Evolutionary conservation across 2,888 invertebrate species (phyloP).

Genomic region (Leucania comma): DNA sequence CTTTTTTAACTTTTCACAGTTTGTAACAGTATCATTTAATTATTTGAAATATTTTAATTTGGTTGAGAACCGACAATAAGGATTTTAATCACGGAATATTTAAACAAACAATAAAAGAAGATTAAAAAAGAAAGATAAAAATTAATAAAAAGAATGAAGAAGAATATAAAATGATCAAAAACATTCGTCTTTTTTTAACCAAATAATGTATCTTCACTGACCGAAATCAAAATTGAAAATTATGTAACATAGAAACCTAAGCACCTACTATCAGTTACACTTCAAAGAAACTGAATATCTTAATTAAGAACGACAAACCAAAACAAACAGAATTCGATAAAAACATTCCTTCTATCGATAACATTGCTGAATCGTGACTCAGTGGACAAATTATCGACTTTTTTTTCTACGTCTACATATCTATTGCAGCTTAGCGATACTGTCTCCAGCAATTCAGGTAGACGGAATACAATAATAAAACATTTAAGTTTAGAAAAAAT

Average conservation of each 20-base stretch:
- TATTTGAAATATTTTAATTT: not conserved
- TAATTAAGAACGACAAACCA: slow-evolving; percentile 68
- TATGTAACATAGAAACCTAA: not conserved
- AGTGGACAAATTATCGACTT: slow-evolving; percentile 72
- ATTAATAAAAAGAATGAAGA: too few species aligned
- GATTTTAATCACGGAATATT: not conserved
- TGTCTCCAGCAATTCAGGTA: slow-evolving; percentile 88
- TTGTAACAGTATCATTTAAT: not conserved
- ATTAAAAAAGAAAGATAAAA: too few species aligned
- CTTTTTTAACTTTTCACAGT: not conserved
- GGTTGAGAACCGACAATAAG: not conserved
- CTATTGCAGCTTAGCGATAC: slow-evolving; percentile 75
- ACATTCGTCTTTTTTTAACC: not conserved
- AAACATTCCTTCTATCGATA: slow-evolving; percentile 77
- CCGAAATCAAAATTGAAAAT: not conserved
- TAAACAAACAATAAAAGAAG: too few species aligned
- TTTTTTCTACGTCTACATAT: slow-evolving; percentile 76
- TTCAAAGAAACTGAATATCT: slow-evolving; percentile 46
- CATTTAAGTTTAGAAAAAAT: slow-evolving; percentile 83
- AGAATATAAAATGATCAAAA: not conserved
- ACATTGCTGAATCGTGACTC: slow-evolving; percentile 79
- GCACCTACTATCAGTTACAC: slow-evolving; percentile 21
- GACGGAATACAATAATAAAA: slow-evolving; percentile 86
- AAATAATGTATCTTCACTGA: too few species aligned
- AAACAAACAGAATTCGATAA: slow-evolving; percentile 76